Conservation (phyloP, 2,113 vertebrate genomes). For the Neotoma lepida region DNA sequence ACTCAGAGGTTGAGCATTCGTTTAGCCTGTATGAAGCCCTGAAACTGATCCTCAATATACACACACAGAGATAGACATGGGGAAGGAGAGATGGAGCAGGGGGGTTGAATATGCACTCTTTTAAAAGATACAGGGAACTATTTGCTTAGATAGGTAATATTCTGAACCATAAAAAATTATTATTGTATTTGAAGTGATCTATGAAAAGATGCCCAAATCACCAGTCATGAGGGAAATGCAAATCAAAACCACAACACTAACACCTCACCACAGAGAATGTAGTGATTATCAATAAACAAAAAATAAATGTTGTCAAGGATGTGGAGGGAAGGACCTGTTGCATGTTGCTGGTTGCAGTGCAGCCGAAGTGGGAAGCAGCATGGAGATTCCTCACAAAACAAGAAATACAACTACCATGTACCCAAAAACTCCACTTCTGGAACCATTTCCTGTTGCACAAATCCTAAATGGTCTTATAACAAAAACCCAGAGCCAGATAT, state of each 20-base stretch:
- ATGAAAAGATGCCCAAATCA: neutral
- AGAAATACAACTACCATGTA: neutral
- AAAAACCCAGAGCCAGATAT: no score
- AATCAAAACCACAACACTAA: neutral
- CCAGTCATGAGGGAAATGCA: neutral
- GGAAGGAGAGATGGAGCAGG: fast-evolving
- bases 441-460: no score
- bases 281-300: neutral
- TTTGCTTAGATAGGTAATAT: neutral
- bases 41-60: neutral
- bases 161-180: neutral
- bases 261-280: neutral
- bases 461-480: no score
- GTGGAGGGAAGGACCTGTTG: neutral
- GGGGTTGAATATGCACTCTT: neutral
- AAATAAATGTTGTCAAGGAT: neutral
- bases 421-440: neutral
- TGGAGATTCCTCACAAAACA: neutral
- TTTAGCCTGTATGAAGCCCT: neutral
- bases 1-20: neutral
- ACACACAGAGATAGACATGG: neutral
- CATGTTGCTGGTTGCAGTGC: neutral
- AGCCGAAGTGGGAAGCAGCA: neutral
- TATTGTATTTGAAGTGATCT: neutral
- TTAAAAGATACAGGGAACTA: neutral